Evolutionary conservation across 2,888 invertebrate genomes (phyloP), one percentile per base, ranked within the genome.

Genomic region (Scaptomyza caliginosa): DNA sequence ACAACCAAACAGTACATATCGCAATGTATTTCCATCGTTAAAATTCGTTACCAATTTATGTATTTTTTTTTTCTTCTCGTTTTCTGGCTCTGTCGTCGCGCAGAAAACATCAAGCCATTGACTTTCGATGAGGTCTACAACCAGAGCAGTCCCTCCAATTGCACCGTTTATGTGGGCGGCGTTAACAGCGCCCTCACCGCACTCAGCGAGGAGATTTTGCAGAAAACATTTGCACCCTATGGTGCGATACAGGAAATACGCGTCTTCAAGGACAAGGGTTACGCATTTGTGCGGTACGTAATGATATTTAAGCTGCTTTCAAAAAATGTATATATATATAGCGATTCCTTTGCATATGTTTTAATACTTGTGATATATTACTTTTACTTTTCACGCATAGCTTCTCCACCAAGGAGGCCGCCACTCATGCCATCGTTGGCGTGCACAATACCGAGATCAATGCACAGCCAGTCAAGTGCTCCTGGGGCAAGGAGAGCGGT

Each of bases 191-290:
- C 91, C 65, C 93, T 95, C 62, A 96, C 96, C 90, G 97, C 98
- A 51, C 94, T 98, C 85, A 96, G 96, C 87, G 99, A 99, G 92
- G 99, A 99, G 91, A 94, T 99, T 87, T 96, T 99, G 94, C 97
- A 98, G 92, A 97, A 98, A 93, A 97, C 97, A 54, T 99, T 99
- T 93, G 95, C 96, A 77, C 96, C 96, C 19, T 99, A 97, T 92
- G 99, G 99, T 68, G 95, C 96, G 89, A 99, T 99, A 91, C 97
- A 98, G 92, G 99, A 99, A 94, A 97, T 99, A 83, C 94, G 99
- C 81, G 98, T 99, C 85, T 99, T 99, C 93, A 99, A 99, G 93
- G 99, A 99, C 90, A 99, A 99, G 92, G 99, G 99, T 86, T 99
- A 99, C 90, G 98, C 99, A 86, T 99, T 99, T 91, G 96, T 99